Conservation (phyloP, 1,140 invertebrate genomes). For the Anastrepha obliqua region DNA sequence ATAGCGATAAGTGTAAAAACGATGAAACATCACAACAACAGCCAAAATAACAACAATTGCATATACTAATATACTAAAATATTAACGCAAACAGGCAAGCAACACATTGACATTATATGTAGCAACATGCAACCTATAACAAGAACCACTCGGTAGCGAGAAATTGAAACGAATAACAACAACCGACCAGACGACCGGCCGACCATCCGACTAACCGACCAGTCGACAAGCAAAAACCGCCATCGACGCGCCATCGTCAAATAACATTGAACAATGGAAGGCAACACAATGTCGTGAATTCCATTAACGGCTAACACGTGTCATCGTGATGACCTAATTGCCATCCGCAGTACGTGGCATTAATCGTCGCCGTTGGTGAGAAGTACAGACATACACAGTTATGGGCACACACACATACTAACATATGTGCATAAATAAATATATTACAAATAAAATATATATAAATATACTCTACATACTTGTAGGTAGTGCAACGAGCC, state of each 20-base stretch:
- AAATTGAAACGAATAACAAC: neutral
- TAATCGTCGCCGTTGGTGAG: neutral
- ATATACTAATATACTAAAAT: neutral
- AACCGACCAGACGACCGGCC: neutral
- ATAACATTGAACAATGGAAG: conserved; percentile 5
- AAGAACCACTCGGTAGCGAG: neutral
- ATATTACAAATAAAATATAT: too few species aligned
- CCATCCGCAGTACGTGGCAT: neutral
- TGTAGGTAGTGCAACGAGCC: too few species aligned
- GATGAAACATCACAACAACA: neutral
- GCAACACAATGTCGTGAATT: neutral
- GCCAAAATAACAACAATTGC: neutral
- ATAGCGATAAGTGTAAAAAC: neutral
- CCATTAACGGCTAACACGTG: neutral
- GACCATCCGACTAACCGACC: neutral
- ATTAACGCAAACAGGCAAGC: too few species aligned
- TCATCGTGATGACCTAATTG: conserved; percentile 7
- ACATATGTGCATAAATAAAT: neutral
- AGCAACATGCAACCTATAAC: neutral
- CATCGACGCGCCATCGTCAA: neutral
- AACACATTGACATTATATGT: neutral
- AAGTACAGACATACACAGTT: neutral
- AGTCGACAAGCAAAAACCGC: neutral
- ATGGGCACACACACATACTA: neutral
- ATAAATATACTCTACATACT: too few species aligned